phyloP scores from a whole-genome alignment of 2,797 vertebrate species.

The Aldrovandia affinis region DNA sequence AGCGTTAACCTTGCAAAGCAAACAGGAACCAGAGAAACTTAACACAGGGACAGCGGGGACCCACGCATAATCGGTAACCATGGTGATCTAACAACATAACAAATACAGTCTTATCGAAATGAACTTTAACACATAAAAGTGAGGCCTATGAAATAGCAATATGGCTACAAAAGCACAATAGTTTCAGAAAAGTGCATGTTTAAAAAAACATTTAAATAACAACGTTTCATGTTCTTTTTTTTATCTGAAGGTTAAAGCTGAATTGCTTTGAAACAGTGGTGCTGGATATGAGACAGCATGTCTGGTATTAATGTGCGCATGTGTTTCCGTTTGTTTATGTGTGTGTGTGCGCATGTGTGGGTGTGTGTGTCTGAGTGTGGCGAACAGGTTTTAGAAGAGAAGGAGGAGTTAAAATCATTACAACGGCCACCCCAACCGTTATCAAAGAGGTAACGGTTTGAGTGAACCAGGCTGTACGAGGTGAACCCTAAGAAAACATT shows the following conservation, averaged over 20 bases:
- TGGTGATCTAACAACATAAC: conserved; percentile 47
- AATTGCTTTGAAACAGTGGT: background rate
- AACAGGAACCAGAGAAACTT: conserved; percentile 39
- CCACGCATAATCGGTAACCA: conserved; percentile 38
- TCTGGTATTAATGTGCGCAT: conserved; percentile 22
- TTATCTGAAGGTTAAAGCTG: background rate
- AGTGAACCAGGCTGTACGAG: too few species aligned
- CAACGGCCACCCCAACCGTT: background rate
- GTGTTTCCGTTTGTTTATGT: conserved; percentile 24
- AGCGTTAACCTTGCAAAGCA: conserved; percentile 36
- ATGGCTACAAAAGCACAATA: background rate
- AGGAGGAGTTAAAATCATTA: background rate
- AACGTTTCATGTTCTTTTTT: background rate
- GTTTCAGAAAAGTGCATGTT: background rate
- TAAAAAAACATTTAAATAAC: background rate
- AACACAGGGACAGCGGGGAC: conserved; percentile 12
- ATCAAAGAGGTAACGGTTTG: too few species aligned
- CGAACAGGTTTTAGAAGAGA: background rate
- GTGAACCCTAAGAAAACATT: background rate
- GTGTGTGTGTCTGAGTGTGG: conserved; percentile 8
- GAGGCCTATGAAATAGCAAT: conserved; percentile 8
- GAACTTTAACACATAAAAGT: conserved; percentile 37
- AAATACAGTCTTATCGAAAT: conserved; percentile 26
- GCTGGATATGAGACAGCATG: background rate
- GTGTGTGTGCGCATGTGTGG: background rate